Evolutionary conservation across 2,888 invertebrate genomes (phyloP), one percentile per base, ranked within the genome.

Genomic region (Oscheius sp.): DNA sequence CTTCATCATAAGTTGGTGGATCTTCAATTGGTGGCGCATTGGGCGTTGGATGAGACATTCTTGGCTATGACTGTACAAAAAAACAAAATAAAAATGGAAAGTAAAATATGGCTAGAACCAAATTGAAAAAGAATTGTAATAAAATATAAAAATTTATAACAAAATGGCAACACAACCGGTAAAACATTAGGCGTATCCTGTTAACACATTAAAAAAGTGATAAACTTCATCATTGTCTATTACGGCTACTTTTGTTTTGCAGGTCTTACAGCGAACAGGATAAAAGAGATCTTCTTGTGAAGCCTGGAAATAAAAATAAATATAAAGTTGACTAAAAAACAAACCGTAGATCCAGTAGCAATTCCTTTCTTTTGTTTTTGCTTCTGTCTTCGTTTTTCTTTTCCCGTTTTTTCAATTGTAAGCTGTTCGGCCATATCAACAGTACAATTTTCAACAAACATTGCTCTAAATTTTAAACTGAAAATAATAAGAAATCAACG

Each of bases 401-500:
- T 83, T 46, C 82, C 81, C 9, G 79, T 82, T 69, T 81, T 80
- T 66, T 82, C 80, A 18, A 83, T 73, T 6, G 78, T 69, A 76
- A 83, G 52, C 53, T 79, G 77, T 49, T 85, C 77, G 13, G 83
- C 81, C 25, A 69, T 81, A 72, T 91, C 90, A 1, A 91, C 88
- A n/a, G 73, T 83, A 86, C 92, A 92, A 86, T 92, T 91, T 81
- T 89, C 89, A 1, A 92, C 92, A 88, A 92, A 92, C 92, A 92
- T 92, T 13, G 92, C 92, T 77, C 92, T 84, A 73, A 66, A 78
- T 64, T n/a, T 41, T 9, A 58, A 58, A 58, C 3, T 58, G 3
- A 58, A 16, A 58, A 58, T 58, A 3, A 58, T 29, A 61, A 6
- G 23, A 13, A 55, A 55, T 13, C 2, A 12, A 1, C 25, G 12